These are phyloP conservation scores for Cebus imitator DNA, from an alignment of 2,113 vertebrate genomes.

Conservation along the genomic window DNA sequence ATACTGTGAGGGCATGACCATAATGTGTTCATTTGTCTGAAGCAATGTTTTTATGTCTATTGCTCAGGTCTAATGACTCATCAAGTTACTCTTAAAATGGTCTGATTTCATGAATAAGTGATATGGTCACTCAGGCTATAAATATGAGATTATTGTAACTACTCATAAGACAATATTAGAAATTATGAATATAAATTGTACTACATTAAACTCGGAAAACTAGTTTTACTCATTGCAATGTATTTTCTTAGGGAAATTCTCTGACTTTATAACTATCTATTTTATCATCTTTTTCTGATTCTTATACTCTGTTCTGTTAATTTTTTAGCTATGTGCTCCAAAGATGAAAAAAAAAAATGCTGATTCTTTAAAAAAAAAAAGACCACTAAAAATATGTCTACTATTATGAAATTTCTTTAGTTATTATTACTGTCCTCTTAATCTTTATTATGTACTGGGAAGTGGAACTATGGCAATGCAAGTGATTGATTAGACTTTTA, in stretches of 20 bases:
- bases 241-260: neutral
- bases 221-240: neutral
- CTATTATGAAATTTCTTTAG: neutral
- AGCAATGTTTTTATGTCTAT: neutral
- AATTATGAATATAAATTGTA: slow-evolving; percentile 5
- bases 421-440: neutral
- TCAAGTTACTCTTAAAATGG: neutral
- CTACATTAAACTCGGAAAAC: neutral
- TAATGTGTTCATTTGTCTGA: neutral
- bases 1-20: neutral
- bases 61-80: neutral
- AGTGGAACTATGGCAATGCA: neutral
- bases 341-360: neutral
- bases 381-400: neutral
- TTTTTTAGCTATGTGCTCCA: neutral
- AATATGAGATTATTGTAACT: neutral
- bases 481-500: slow-evolving; percentile 35
- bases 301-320: neutral
- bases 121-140: neutral
- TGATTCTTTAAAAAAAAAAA: neutral
- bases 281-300: neutral
- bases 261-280: neutral
- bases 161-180: neutral
- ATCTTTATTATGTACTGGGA: neutral
- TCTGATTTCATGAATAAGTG: neutral